These are phyloP conservation scores for Daktulosphaira vitifoliae DNA, from an alignment of 1,140 invertebrate species.

Conservation along the genomic window DNA sequence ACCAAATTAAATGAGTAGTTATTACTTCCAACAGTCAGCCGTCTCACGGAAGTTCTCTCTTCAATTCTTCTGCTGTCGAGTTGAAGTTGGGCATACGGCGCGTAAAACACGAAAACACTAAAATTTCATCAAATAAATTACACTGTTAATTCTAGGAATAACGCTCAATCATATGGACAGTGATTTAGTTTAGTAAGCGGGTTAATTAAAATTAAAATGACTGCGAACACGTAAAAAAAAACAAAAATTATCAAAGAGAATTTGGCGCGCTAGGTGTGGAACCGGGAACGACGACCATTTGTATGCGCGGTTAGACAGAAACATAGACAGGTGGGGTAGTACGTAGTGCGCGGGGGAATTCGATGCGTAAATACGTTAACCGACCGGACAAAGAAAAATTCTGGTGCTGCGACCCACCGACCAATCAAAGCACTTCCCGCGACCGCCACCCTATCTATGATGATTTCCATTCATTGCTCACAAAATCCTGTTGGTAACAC, in stretches of 20 bases:
- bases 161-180: too few species aligned
- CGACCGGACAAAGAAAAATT: conserved; percentile 6
- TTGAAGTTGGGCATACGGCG: too few species aligned
- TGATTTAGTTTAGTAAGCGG: too few species aligned
- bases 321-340: not conserved
- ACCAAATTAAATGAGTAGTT: too few species aligned
- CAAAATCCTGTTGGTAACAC: not conserved
- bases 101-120: too few species aligned
- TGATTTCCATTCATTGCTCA: not conserved
- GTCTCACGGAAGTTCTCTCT: too few species aligned
- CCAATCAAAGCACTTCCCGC: conserved; percentile 29
- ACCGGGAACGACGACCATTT: conserved; percentile 19
- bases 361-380: conserved; percentile 10
- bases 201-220: too few species aligned
- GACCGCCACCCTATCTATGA: not conserved
- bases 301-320: not conserved
- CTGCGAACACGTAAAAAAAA: not conserved
- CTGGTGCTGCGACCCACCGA: not conserved
- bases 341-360: not conserved
- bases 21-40: too few species aligned
- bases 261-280: conserved; percentile 30
- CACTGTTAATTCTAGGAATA: too few species aligned
- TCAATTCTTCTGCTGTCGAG: too few species aligned
- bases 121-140: too few species aligned
- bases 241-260: conserved; percentile 1